A percentile compares a stretch with the other conserved stretches of the same genome.
These are phyloP conservation scores for Caenorhabditis parvicauda DNA, from an alignment of 2,888 invertebrate genomes.

Conservation along the genomic window DNA sequence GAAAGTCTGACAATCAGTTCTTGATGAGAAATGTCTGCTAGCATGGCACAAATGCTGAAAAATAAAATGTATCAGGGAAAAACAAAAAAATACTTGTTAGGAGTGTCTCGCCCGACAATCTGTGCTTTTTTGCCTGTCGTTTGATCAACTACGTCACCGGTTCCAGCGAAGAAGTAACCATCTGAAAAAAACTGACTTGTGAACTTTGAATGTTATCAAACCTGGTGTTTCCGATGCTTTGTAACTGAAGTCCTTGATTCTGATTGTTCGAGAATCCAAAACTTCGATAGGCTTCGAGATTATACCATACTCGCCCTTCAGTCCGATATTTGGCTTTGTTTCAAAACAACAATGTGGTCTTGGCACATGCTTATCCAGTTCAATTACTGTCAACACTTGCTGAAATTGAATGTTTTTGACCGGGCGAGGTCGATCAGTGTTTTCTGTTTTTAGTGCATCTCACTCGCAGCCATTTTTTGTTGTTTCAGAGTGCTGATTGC, in stretches of 20 bases:
- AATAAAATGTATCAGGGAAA: neutral
- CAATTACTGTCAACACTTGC: neutral
- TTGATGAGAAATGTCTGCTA: conserved; percentile 40
- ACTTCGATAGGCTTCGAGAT: conserved; percentile 39
- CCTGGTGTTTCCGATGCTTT: conserved; percentile 57
- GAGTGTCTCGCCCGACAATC: conserved; percentile 44
- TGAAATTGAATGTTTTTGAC: neutral
- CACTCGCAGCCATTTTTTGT: too few relatives aligned
- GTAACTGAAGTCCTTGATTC: conserved; percentile 44
- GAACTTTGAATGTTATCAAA: conserved; percentile 4
- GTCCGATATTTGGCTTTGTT: conserved; percentile 25
- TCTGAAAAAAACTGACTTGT: conserved; percentile 29
- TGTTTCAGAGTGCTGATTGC: too few relatives aligned
- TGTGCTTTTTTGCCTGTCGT: conserved; percentile 48
- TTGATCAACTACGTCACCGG: conserved; percentile 37
- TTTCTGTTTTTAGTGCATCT: too few relatives aligned
- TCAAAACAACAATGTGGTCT: conserved; percentile 53
- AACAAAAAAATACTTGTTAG: conserved; percentile 20
- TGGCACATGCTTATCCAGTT: conserved; percentile 27
- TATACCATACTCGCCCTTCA: conserved; percentile 44
- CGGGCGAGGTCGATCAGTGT: neutral
- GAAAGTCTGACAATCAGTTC: conserved; percentile 44
- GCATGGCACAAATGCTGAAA: conserved; percentile 52
- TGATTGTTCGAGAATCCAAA: conserved; percentile 49
- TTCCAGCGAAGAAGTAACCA: conserved; percentile 54